Evolutionary conservation across 2,888 invertebrate genomes (phyloP).

Genomic region (Brachylomia viminalis): DNA sequence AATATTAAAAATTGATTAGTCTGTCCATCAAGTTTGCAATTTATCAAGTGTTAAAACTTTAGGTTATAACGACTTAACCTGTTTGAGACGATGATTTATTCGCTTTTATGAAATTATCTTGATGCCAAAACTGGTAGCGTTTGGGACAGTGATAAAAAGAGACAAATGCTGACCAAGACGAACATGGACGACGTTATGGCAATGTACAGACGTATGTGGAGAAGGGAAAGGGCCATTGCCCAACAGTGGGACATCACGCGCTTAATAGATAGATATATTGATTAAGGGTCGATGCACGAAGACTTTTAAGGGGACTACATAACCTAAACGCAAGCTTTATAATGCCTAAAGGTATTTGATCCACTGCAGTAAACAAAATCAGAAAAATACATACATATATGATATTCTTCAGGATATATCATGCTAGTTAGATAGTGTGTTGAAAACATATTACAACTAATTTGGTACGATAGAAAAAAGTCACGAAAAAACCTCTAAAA

Average conservation of each 20-base stretch:
- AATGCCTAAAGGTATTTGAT: no score
- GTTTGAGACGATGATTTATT: constrained; percentile 45
- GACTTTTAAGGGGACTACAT: no score
- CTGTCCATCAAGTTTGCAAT: constrained; percentile 66
- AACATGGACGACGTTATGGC: no score
- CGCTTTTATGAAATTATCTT: constrained; percentile 32
- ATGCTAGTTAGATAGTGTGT: no score
- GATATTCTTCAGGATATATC: no score
- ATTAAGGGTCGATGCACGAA: background rate
- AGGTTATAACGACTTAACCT: constrained; percentile 19
- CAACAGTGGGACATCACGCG: background rate
- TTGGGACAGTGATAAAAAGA: constrained; percentile 37
- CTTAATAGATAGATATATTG: background rate
- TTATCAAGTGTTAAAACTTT: constrained; percentile 46
- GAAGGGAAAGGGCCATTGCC: background rate
- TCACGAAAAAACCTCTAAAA: no score
- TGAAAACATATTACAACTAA: no score
- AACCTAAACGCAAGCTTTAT: no score
- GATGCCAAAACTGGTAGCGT: constrained; percentile 22
- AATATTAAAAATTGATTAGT: constrained; percentile 57
- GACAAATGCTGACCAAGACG: background rate
- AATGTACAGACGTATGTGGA: background rate
- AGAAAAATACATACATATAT: no score
- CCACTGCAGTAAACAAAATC: no score
- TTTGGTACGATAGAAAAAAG: no score